Evolutionary conservation across 37 sponge, comb jelly and placozoan species (phyloP).

Genomic region (Ephydatia muelleri): DNA sequence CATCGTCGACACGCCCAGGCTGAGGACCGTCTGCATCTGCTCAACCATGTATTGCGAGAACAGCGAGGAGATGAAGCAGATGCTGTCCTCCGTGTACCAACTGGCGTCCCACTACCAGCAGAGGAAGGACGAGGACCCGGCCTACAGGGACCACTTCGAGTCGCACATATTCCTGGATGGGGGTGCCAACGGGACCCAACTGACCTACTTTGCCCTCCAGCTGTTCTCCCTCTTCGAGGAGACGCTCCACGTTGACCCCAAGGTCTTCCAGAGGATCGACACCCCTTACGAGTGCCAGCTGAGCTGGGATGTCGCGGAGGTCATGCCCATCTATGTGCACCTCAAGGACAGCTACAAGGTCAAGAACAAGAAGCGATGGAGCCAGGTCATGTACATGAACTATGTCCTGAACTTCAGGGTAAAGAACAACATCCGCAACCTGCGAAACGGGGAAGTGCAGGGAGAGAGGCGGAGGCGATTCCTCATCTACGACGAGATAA

Average conservation of each 20-base stretch:
- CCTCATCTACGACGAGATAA: conserved; percentile 11
- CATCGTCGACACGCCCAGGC: neutral
- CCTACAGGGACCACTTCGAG: conserved; percentile 42
- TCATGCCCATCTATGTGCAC: conserved; percentile 72
- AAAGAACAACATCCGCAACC: conserved; percentile 2
- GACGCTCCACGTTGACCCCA: conserved; percentile 42
- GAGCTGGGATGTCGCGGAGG: conserved; percentile 31
- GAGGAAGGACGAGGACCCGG: neutral
- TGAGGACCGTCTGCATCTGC: conserved; percentile 70
- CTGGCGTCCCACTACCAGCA: conserved; percentile 40
- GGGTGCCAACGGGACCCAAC: conserved; percentile 62
- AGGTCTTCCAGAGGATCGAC: conserved; percentile 26
- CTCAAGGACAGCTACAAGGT: conserved; percentile 79
- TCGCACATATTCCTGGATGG: conserved; percentile 91
- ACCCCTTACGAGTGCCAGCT: conserved; percentile 81
- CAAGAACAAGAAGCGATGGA: conserved; percentile 89
- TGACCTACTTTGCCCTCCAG: conserved; percentile 68
- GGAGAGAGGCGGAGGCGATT: too few species aligned
- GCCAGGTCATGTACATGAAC: conserved; percentile 97
- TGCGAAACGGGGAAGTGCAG: neutral
- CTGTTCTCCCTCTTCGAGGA: conserved; percentile 76
- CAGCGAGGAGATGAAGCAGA: conserved; percentile 70
- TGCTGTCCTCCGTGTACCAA: conserved; percentile 73
- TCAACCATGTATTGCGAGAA: conserved; percentile 89
- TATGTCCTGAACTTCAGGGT: conserved; percentile 76